Evolutionary conservation across 2,797 vertebrate species (phyloP).

Genomic region (Spheniscus humboldti): DNA sequence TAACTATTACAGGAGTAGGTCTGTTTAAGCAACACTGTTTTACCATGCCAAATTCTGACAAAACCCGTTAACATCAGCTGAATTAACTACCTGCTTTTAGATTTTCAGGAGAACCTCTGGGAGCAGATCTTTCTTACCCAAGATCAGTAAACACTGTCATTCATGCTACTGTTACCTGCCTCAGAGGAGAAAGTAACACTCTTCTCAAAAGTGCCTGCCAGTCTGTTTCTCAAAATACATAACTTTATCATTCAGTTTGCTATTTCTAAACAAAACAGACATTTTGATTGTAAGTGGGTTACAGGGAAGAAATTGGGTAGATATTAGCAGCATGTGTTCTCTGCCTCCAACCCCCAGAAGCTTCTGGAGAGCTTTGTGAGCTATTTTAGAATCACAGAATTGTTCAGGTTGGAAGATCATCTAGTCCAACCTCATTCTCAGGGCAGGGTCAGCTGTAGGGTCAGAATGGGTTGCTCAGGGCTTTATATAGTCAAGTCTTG

Average conservation of each 20-base stretch:
- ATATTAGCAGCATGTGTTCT: not conserved
- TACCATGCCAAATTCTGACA: conserved; percentile 24
- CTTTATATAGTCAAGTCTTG: not conserved
- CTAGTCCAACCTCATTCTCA: not conserved
- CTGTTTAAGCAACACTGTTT: not conserved
- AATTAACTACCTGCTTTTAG: conserved; percentile 8
- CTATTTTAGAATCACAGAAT: not conserved
- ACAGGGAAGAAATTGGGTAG: not conserved
- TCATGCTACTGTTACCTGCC: conserved; percentile 1
- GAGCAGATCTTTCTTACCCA: conserved; percentile 29
- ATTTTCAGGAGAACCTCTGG: not conserved
- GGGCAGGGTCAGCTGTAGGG: not conserved
- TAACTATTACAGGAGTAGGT: not conserved
- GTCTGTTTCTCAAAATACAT: conserved; percentile 17
- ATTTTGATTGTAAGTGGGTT: not conserved
- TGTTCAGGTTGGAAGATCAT: not conserved
- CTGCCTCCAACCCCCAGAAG: not conserved
- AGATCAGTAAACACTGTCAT: conserved; percentile 15
- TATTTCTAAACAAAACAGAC: conserved; percentile 40
- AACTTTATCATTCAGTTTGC: not conserved
- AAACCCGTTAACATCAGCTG: not conserved
- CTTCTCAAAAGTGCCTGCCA: not conserved
- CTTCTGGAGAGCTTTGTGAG: not conserved
- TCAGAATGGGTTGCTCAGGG: not conserved
- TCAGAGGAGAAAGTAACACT: not conserved